Percentiles rank a stretch among this genome's conserved stretches.
These are phyloP conservation scores for Oncorhynchus clarkii DNA, from an alignment of 2,113 vertebrate genomes.

Conservation along the genomic window DNA sequence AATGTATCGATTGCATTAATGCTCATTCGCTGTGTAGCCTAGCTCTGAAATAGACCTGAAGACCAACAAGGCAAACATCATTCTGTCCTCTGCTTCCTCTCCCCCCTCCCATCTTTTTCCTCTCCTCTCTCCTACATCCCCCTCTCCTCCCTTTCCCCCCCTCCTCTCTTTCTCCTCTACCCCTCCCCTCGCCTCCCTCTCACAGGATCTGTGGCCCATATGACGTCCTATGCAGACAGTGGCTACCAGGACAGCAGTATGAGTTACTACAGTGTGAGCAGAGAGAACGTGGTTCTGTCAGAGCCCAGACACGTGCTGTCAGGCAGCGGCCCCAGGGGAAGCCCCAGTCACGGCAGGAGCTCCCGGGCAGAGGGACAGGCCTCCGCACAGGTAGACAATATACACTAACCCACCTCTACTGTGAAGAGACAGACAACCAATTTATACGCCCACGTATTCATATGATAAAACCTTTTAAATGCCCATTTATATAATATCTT, in stretches of 20 bases:
- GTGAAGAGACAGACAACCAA: no score
- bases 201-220: slow-evolving; percentile 89
- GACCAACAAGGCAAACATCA: no score
- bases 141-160: not conserved
- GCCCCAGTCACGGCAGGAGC: slow-evolving; percentile 71
- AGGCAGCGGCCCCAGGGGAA: not conserved
- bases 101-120: not conserved
- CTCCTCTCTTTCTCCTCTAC: not conserved
- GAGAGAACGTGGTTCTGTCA: slow-evolving; percentile 79
- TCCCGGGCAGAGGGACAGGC: slow-evolving; percentile 89
- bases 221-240: slow-evolving; percentile 97
- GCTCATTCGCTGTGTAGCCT: no score
- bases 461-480: no score
- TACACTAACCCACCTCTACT: not conserved
- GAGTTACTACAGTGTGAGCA: slow-evolving; percentile 84
- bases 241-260: slow-evolving; percentile 94
- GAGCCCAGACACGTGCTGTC: slow-evolving; percentile 42
- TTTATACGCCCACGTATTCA: no score
- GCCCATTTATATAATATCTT: no score
- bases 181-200: slow-evolving; percentile 11
- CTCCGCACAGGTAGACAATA: slow-evolving; percentile 76
- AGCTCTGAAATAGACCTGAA: no score
- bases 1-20: no score
- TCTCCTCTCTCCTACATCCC: not conserved
- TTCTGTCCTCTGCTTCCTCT: not conserved